A percentile compares a stretch with the other conserved stretches of the same genome.
These are phyloP conservation scores for rat (Rattus norvegicus) DNA, from an alignment of 2,113 vertebrate genomes.

Conservation along the genomic window DNA sequence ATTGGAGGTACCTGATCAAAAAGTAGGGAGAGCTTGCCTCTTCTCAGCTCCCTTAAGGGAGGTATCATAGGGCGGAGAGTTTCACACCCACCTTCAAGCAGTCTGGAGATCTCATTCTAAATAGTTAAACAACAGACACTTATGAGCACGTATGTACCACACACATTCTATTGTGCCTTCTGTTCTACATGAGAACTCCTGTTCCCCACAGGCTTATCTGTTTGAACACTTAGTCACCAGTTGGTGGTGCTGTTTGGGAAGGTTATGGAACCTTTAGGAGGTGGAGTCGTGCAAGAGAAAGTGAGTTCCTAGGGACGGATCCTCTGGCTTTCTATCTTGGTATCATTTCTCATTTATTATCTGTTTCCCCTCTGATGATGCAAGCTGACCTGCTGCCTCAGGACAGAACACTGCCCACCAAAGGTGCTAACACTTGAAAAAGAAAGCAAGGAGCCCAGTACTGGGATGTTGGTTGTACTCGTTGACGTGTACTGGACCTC, in stretches of 20 bases:
- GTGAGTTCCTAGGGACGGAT: no score
- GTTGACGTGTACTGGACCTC: neutral
- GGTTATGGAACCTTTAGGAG: neutral
- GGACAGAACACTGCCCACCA: neutral
- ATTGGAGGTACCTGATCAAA: neutral
- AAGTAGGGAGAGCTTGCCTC: neutral
- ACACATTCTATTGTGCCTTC: no score
- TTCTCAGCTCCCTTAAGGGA: no score
- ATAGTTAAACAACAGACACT: neutral
- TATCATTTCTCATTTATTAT: neutral
- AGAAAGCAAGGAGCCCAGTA: neutral
- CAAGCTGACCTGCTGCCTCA: neutral
- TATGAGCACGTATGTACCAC: accelerated
- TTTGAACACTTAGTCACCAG: neutral
- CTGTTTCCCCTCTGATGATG: neutral
- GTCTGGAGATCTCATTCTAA: neutral
- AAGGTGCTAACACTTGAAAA: neutral
- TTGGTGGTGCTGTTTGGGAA: neutral
- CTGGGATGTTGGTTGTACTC: neutral
- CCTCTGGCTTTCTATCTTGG: neutral
- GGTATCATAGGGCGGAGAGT: neutral
- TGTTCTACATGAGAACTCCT: accelerated
- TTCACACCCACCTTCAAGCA: neutral
- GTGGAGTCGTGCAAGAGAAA: neutral
- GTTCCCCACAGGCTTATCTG: neutral